Evolutionary conservation across 2,888 invertebrate genomes (phyloP).

Genomic region (Drosophila setosimentum): DNA sequence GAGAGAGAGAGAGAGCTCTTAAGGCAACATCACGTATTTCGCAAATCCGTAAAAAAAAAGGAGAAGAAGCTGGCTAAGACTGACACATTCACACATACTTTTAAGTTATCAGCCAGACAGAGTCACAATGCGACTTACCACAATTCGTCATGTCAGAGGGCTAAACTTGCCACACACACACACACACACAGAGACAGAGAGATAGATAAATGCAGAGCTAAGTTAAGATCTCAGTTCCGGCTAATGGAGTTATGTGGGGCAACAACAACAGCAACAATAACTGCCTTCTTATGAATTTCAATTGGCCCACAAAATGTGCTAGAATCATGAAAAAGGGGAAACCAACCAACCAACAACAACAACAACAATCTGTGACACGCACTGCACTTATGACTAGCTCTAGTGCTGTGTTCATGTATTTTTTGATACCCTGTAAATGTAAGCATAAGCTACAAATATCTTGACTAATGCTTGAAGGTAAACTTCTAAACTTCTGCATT

Average conservation of each 20-base stretch:
- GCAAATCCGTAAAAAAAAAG: constrained; percentile 50
- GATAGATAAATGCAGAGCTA: neutral
- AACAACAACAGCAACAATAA: constrained; percentile 41
- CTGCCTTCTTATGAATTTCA: constrained; percentile 72
- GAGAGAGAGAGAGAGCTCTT: neutral
- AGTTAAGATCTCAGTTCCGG: constrained; percentile 61
- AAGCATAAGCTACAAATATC: neutral
- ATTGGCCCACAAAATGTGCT: constrained; percentile 63
- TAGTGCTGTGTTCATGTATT: neutral
- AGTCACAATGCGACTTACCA: constrained; percentile 54
- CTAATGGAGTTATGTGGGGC: constrained; percentile 61
- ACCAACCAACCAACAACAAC: neutral
- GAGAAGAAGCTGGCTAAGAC: constrained; percentile 9
- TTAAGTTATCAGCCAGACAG: constrained; percentile 10
- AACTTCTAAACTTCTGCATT: neutral
- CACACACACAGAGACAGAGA: neutral
- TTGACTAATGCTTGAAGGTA: neutral
- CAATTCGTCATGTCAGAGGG: constrained; percentile 75
- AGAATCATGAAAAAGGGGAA: constrained; percentile 16
- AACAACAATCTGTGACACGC: constrained; percentile 22
- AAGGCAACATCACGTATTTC: constrained; percentile 44
- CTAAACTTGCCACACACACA: constrained; percentile 14
- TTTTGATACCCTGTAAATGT: constrained; percentile 23
- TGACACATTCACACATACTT: constrained; percentile 10
- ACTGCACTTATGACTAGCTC: constrained; percentile 22